Evolutionary conservation across 2,113 vertebrate species (phyloP).

Genomic region (Psittacus erithacus): DNA sequence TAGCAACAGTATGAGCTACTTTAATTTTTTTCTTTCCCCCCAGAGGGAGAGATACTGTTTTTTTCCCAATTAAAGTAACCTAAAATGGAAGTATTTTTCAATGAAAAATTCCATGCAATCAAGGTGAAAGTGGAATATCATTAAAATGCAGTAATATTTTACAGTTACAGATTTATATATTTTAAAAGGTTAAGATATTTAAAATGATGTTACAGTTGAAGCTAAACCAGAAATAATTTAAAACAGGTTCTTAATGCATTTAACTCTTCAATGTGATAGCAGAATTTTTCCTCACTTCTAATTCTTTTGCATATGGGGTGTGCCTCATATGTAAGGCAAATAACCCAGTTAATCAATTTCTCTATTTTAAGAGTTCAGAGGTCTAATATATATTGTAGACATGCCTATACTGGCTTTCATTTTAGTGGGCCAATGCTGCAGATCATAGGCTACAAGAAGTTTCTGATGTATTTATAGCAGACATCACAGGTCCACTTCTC

Average conservation of each 20-base stretch:
- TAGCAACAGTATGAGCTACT: background rate
- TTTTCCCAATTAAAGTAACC: background rate
- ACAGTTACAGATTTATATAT: background rate
- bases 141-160: background rate
- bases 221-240: background rate
- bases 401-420: background rate
- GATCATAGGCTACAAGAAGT: background rate
- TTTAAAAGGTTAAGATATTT: slow-evolving; percentile 16
- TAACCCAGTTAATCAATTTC: background rate
- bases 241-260: background rate
- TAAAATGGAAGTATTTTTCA: background rate
- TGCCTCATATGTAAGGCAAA: background rate
- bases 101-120: background rate
- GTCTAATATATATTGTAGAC: background rate
- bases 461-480: background rate
- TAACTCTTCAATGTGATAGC: background rate
- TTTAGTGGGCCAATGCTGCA: background rate
- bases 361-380: background rate
- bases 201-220: background rate
- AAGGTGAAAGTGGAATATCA: background rate
- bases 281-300: background rate
- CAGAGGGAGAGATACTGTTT: background rate
- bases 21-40: background rate
- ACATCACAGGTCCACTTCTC: background rate
- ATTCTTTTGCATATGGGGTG: background rate